Evolutionary conservation across 2,888 invertebrate genomes (phyloP), one percentile per base, ranked within the genome.

Genomic region (Esperia sulphurella): DNA sequence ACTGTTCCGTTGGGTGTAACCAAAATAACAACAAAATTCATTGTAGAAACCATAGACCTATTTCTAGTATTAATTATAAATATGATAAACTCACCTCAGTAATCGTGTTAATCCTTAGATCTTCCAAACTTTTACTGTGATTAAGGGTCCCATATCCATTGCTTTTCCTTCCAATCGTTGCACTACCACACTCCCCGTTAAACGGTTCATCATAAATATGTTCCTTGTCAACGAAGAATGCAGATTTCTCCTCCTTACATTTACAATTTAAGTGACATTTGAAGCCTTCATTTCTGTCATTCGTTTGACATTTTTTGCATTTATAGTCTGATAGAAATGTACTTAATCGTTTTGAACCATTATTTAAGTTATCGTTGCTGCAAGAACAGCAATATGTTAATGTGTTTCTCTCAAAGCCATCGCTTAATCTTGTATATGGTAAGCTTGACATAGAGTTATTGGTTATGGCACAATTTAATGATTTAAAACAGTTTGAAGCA

Each of bases 131-230:
- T 48, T 73, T 75, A 49, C 83, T 79, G 2, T 59, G 59, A 43
- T 46, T 83, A 37, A 88, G 47, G 0, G 75, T 75, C 9, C 85
- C 83, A 45, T 86, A 85, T 4, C n/a, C n/a, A 6, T 57, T 65
- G 46, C 64, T 73, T 14, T 41, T 63, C 41, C 54, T 51, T 14
- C 21, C 49, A 58, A 14, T 46, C 56, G 39, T 61, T 60, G 52
- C 51, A 21, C 21, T 21, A 51, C 1, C 42, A 43, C 39, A 51
- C 1, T 12, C 54, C 55, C 57, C 68, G 29, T 48, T 73, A 65
- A 83, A 92, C 0, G 93, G 93, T 57, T 92, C 92, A 55, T 93
- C 93, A 64, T 93, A 93, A 28, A 93, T 91, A 58, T 92, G 93
- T 57, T 93, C 92, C 29, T 88, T 73, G 0, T 74, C 69, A 0